Evolutionary conservation across 2,113 vertebrate genomes (phyloP).

Genomic region (Sinocyclocheilus anshuiensis): DNA sequence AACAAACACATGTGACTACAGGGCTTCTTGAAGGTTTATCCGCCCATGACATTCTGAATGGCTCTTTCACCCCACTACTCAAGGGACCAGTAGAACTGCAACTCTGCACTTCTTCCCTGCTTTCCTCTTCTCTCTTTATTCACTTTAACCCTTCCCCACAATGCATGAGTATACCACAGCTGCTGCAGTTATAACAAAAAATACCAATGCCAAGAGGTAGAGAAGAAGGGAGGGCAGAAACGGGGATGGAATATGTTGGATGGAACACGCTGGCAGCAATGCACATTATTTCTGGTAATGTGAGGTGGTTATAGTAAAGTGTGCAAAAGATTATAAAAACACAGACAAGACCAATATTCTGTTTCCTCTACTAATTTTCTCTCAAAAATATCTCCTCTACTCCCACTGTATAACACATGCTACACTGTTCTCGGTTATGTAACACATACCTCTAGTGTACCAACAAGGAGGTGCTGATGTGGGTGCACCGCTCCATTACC

Average conservation of each 20-base stretch:
- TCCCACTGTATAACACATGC: not conserved
- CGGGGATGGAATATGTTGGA: not conserved
- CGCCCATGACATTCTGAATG: conserved; percentile 64
- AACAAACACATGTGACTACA: not conserved
- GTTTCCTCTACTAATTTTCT: conserved; percentile 1
- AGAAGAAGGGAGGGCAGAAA: not conserved
- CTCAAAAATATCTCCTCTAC: not conserved
- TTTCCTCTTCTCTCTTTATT: conserved; percentile 55
- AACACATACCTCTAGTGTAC: conserved; percentile 11
- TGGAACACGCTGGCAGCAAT: not conserved
- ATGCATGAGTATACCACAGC: not conserved
- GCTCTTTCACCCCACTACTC: conserved; percentile 44
- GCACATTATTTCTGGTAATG: not conserved
- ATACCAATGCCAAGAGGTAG: not conserved
- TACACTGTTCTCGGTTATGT: conserved; percentile 20
- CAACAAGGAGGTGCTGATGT: conserved; percentile 10
- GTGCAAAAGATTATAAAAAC: not conserved
- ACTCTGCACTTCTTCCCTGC: conserved; percentile 58
- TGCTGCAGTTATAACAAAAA: not conserved
- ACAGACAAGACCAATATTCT: not conserved
- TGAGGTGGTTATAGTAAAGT: not conserved
- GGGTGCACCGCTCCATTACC: not conserved
- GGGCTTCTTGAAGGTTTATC: conserved; percentile 15
- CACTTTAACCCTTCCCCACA: conserved; percentile 3
- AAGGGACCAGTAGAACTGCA: conserved; percentile 72